Base-by-base conservation (phyloP, 2,797 vertebrate genomes). In the Pteronotus mesoamericanus region DNA sequence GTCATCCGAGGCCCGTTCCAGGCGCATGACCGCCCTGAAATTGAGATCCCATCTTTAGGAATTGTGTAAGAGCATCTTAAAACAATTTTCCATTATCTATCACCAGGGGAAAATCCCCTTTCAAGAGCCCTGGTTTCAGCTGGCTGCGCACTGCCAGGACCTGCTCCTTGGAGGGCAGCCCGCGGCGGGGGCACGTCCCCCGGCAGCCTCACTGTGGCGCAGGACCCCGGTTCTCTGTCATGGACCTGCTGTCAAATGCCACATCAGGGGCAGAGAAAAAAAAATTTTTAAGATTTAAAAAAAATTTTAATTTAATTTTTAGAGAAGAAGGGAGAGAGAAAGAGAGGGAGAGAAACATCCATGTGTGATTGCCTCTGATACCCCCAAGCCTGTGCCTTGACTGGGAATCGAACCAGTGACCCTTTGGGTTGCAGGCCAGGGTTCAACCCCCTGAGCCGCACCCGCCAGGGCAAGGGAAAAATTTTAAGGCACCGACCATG, bases 101-200 rank as follows among this genome's bases (percentile, higher is more conserved):
- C 14, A 88, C 32, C 21, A 44, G 24, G 18, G 48, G 19, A 39
- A 66, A 42, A 42, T n/a, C 9, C 5, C 16, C 16, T 46, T 0
- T 16, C 29, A 37, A 21, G 34, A 18, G 55, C 78, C 83, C 64
- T 59, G n/a, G 66, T 18, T 44, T 82, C 19, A 32, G 34, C 32
- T n/a, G 3, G 19, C 29, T 72, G 6, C 44, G 26, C 3, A 53
- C 22, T 9, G 61, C 53, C 2, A 32, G 51, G 21, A 69, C 51
- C 29, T 6, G 5, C 12, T 48, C 46, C 44, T n/a, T 0, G 44
- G 15, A 3, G 1, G 32, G 7, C 12, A 16, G 51, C 3, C 18
- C 51, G 51, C 19, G 7, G 6, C 3, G 22, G 22, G 15, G 37
- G 12, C 15, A 37, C 10, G 6, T 19, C 32, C 39, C 82, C 14